Conservation (phyloP, 2,113 vertebrate genomes). For the Numida meleagris region DNA sequence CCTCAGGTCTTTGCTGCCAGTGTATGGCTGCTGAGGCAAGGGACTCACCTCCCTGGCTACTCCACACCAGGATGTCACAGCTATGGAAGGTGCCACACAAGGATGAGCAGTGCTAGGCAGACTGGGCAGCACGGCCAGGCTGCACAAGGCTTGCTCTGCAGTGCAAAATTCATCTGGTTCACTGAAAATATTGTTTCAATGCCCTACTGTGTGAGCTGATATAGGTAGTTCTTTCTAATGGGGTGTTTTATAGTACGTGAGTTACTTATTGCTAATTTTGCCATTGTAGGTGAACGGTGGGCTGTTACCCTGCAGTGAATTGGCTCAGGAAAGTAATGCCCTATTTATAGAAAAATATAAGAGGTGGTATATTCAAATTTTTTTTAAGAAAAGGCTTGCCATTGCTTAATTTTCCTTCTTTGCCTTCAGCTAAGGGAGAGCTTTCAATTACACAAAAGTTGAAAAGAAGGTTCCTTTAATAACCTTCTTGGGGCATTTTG, state of each 20-base stretch:
- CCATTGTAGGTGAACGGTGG: not conserved
- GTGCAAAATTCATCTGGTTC: not conserved
- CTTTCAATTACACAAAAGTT: conserved; percentile 7
- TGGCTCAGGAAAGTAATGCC: not conserved
- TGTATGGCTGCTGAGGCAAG: not conserved
- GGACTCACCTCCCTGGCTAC: not conserved
- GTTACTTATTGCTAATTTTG: conserved; percentile 45
- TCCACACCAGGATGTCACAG: not conserved
- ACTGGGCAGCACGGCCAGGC: not conserved
- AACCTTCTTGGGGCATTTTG: not conserved
- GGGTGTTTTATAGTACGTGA: conserved; percentile 39
- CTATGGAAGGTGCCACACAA: not conserved
- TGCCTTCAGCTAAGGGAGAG: not conserved
- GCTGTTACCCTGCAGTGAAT: conserved; percentile 8
- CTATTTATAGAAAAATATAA: conserved; percentile 39
- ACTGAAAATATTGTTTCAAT: not conserved
- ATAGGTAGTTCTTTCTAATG: not conserved
- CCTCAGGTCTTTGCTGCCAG: not conserved
- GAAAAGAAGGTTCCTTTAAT: not conserved
- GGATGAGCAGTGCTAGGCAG: not conserved
- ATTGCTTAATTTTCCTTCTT: not conserved
- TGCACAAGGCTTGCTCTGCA: not conserved
- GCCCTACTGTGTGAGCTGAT: not conserved
- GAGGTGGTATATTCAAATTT: not conserved
- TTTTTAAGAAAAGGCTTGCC: not conserved